Conservation (phyloP, 1,140 invertebrate genomes). For the Aradophagus sp. region DNA sequence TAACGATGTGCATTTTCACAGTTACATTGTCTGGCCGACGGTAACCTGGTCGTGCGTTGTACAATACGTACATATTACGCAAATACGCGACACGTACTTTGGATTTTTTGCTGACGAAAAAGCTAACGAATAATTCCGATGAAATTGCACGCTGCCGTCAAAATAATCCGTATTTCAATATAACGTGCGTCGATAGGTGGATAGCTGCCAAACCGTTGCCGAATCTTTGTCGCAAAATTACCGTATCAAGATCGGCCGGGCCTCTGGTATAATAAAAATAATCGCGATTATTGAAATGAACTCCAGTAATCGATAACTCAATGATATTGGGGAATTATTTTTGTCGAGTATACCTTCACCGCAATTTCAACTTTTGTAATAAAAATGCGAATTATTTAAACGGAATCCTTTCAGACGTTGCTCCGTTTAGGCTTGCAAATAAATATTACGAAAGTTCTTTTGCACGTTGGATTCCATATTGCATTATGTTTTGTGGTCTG, state of each 20-base stretch:
- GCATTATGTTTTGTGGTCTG: too few species aligned
- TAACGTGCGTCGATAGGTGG: conserved; percentile 26
- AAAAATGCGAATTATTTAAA: too few species aligned
- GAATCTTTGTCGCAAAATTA: conserved; percentile 40
- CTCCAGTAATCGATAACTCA: conserved; percentile 14
- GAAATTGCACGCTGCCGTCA: conserved; percentile 35
- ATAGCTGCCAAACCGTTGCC: conserved; percentile 34
- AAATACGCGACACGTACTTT: conserved; percentile 31
- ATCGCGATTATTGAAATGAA: conserved; percentile 11
- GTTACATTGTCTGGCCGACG: conserved; percentile 10
- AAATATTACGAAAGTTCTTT: too few species aligned
- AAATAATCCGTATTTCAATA: conserved; percentile 47
- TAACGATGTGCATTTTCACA: conserved; percentile 8
- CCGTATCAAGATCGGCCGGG: conserved; percentile 9
- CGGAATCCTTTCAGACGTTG: too few species aligned
- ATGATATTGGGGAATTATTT: too few species aligned
- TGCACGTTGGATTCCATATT: too few species aligned
- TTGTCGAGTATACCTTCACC: too few species aligned
- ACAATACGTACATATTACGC: conserved; percentile 24
- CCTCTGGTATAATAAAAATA: conserved; percentile 19
- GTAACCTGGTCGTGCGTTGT: conserved; percentile 2
- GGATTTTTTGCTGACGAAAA: conserved; percentile 37
- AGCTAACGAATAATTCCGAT: conserved; percentile 36
- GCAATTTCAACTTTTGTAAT: too few species aligned
- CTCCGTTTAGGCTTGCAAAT: too few species aligned